phyloP scores from a whole-genome alignment of 2,888 invertebrate genomes.

The Platyscelio sp. region DNA sequence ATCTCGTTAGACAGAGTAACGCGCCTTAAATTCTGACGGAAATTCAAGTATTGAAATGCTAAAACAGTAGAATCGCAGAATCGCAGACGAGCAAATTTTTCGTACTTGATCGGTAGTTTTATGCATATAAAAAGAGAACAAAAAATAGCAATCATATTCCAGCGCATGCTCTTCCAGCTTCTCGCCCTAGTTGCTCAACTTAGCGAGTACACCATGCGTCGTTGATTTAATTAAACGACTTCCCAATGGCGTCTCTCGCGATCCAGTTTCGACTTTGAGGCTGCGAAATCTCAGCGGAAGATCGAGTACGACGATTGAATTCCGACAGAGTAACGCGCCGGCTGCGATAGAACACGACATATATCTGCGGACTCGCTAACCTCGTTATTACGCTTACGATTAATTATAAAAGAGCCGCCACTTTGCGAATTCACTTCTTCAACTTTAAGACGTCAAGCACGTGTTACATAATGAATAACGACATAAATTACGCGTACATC shows the following conservation, averaged over 20 bases:
- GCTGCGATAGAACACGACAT: conserved; percentile 16
- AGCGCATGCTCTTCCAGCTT: conserved; percentile 35
- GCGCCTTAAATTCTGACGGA: no score
- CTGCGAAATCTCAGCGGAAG: conserved; percentile 48
- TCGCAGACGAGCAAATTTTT: conserved; percentile 23
- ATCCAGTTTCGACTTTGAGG: conserved; percentile 47
- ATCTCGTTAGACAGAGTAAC: no score
- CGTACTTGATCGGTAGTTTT: conserved; percentile 9
- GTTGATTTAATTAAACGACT: conserved; percentile 72
- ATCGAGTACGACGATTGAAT: conserved; percentile 53
- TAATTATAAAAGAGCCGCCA: conserved; percentile 39
- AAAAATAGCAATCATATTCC: conserved; percentile 50
- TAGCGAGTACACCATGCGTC: conserved; percentile 53
- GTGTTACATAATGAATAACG: conserved; percentile 31
- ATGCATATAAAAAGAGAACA: conserved; percentile 26
- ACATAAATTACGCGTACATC: conserved; percentile 30
- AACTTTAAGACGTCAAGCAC: conserved; percentile 17
- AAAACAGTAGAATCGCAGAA: conserved; percentile 19
- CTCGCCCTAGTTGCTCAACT: conserved; percentile 63
- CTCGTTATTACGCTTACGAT: conserved; percentile 50
- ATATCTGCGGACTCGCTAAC: conserved; percentile 37
- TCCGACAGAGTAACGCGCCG: conserved; percentile 21
- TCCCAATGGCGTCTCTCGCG: conserved; percentile 51
- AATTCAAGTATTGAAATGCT: no score
- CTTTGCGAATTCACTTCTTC: conserved; percentile 23